Conservation (phyloP, 1,140 invertebrate genomes). For the Papilio glaucus region DNA sequence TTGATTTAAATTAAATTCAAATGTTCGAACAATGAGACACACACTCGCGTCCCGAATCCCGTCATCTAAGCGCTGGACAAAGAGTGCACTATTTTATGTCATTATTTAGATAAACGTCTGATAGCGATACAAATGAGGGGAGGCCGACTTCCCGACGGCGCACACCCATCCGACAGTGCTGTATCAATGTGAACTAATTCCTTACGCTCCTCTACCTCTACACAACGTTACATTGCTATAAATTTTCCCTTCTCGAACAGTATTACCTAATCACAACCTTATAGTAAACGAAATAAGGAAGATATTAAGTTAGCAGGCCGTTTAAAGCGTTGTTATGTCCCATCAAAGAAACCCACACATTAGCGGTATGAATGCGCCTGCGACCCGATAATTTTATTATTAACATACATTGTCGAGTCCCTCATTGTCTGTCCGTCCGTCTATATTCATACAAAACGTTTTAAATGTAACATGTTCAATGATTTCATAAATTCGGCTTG, state of each 20-base stretch:
- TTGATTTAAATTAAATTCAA: background rate
- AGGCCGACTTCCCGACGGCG: slow-evolving; percentile 48
- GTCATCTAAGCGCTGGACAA: slow-evolving; percentile 34
- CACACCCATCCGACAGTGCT: slow-evolving; percentile 56
- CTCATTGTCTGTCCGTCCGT: slow-evolving; percentile 12
- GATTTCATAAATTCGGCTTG: slow-evolving; percentile 7
- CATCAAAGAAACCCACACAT: slow-evolving; percentile 75
- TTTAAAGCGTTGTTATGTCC: slow-evolving; percentile 70
- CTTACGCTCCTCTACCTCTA: slow-evolving; percentile 69
- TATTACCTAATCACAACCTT: slow-evolving; percentile 31
- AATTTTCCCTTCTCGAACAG: slow-evolving; percentile 45
- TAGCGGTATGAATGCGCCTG: slow-evolving; percentile 66
- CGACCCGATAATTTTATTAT: slow-evolving; percentile 70
- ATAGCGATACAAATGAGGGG: slow-evolving; percentile 50
- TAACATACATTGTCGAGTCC: slow-evolving; percentile 37
- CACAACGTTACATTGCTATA: slow-evolving; percentile 57
- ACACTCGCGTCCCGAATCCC: slow-evolving; percentile 14
- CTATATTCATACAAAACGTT: slow-evolving; percentile 15
- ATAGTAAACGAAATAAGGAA: slow-evolving; percentile 36
- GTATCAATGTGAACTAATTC: slow-evolving; percentile 75
- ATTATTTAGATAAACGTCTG: slow-evolving; percentile 45
- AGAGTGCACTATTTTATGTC: slow-evolving; percentile 23
- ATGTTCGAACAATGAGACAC: background rate
- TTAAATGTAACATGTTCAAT: slow-evolving; percentile 27
- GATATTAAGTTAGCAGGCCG: slow-evolving; percentile 47